Conservation (phyloP, 2,113 vertebrate species). For the Lanius collurio region DNA sequence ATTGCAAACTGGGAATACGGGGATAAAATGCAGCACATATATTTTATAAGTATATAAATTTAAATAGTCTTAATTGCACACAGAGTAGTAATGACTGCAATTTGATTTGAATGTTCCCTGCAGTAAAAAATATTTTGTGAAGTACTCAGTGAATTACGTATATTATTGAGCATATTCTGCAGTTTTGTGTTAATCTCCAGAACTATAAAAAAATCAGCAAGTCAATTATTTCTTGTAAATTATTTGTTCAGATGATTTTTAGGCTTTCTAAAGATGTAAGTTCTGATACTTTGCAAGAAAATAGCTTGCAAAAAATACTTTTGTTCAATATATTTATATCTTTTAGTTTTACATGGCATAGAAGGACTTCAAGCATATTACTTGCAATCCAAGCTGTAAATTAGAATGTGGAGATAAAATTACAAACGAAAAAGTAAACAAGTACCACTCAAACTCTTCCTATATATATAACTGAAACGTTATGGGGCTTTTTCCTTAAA, state of each 20-base stretch:
- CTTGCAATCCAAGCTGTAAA: neutral
- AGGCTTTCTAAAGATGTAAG: neutral
- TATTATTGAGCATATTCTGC: neutral
- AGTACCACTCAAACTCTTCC: neutral
- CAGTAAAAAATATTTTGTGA: neutral
- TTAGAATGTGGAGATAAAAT: neutral
- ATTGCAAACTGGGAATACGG: neutral
- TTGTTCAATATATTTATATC: neutral
- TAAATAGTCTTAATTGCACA: neutral
- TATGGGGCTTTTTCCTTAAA: accelerated
- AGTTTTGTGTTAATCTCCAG: neutral
- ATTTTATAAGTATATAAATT: neutral
- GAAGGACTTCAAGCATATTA: neutral
- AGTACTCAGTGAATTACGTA: neutral
- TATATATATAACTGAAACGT: neutral
- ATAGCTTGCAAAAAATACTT: neutral
- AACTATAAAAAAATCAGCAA: neutral
- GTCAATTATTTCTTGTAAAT: neutral
- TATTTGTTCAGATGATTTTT: neutral
- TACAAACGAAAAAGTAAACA: neutral
- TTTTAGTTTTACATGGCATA: neutral
- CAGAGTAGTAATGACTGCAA: neutral
- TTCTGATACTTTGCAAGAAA: neutral
- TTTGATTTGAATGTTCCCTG: neutral
- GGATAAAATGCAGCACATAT: neutral